phyloP scores from a whole-genome alignment of 2,888 invertebrate species.

The Eilema depressum region DNA sequence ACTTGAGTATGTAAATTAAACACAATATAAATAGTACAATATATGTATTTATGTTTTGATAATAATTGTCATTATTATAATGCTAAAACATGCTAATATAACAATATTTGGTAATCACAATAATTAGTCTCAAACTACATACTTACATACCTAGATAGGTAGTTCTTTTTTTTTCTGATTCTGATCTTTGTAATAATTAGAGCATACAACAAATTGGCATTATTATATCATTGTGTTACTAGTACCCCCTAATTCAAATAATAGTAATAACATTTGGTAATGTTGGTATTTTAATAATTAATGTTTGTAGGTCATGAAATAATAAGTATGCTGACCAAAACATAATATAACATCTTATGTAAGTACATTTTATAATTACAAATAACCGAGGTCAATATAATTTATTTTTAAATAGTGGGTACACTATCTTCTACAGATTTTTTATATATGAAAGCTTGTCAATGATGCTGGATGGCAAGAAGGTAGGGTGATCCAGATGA shows the following conservation, averaged over 20 bases:
- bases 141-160: too few species aligned
- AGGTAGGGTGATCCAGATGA: too few species aligned
- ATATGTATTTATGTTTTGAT: background rate
- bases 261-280: background rate
- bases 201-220: background rate
- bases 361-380: background rate
- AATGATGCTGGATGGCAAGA: too few species aligned
- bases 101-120: background rate
- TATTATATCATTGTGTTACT: background rate
- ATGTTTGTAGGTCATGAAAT: constrained; percentile 1
- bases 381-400: background rate
- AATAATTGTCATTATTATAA: background rate
- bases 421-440: background rate
- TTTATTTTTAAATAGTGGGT: background rate
- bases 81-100: background rate
- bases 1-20: background rate
- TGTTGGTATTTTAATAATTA: background rate
- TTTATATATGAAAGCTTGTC: background rate
- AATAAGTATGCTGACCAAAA: background rate
- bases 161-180: background rate
- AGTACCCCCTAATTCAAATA: background rate
- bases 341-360: background rate
- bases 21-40: background rate
- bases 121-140: too few species aligned
- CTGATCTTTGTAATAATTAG: background rate